phyloP scores from a whole-genome alignment of 53 echinoderm and acorn worm genomes.

The Crossaster papposus region DNA sequence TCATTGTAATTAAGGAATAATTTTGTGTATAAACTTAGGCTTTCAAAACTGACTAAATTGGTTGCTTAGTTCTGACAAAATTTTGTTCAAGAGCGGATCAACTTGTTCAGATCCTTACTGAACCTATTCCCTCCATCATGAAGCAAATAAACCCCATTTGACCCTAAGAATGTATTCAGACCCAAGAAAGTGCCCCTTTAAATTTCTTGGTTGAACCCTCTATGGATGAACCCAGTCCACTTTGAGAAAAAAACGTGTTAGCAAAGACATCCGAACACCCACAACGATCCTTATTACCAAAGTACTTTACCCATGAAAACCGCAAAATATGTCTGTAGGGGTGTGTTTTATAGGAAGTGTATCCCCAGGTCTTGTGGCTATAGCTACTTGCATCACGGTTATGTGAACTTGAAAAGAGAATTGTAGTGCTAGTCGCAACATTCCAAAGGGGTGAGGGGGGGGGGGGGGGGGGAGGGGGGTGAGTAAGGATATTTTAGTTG shows the following conservation, averaged over 20 bases:
- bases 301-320: slow-evolving; percentile 28
- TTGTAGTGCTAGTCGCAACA: background rate
- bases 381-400: slow-evolving; percentile 35
- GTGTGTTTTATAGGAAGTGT: slow-evolving; percentile 6
- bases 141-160: no score
- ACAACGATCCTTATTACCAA: slow-evolving; percentile 36
- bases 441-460: slow-evolving; percentile 9
- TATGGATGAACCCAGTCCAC: background rate
- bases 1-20: no score
- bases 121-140: no score
- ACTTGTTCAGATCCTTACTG: no score
- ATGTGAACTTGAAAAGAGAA: slow-evolving; percentile 49
- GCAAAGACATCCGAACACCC: slow-evolving; percentile 19
- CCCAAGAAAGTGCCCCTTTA: background rate
- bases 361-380: background rate
- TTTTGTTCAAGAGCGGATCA: no score
- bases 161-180: no score
- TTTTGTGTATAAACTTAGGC: no score
- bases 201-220: background rate
- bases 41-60: no score
- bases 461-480: slow-evolving; percentile 6
- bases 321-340: slow-evolving; percentile 58
- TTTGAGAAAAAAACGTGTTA: background rate
- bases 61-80: no score
- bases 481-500: slow-evolving; percentile 38